phyloP scores from a whole-genome alignment of 2,797 vertebrate species.

The Cygnus olor region DNA sequence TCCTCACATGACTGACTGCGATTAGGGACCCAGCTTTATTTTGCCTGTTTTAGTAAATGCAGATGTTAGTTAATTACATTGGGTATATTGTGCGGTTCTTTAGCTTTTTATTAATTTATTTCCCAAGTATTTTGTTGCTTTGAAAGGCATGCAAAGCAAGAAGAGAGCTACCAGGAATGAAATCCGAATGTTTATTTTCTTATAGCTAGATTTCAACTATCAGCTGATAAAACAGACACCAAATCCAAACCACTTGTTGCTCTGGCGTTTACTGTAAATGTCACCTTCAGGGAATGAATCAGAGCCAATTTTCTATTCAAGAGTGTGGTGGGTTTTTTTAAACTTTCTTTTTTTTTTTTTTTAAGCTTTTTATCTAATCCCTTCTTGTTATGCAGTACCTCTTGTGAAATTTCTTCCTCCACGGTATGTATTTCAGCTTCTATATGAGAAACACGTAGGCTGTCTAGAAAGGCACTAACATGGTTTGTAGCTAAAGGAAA shows the following conservation, averaged over 20 bases:
- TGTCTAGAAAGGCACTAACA: not conserved
- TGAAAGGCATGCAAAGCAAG: slow-evolving; percentile 6
- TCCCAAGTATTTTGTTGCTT: slow-evolving; percentile 17
- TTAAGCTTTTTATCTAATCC: slow-evolving; percentile 6
- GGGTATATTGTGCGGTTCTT: not conserved
- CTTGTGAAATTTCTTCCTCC: not conserved
- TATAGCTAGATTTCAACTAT: slow-evolving; percentile 15
- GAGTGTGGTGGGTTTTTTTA: not conserved
- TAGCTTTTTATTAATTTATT: slow-evolving; percentile 20
- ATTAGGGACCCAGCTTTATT: slow-evolving; percentile 16
- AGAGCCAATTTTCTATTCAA: slow-evolving; percentile 22
- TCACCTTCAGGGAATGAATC: slow-evolving; percentile 41
- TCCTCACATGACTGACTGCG: not conserved
- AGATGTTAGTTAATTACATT: slow-evolving; percentile 29
- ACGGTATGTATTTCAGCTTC: not conserved
- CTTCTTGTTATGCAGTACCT: not conserved
- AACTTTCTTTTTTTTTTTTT: not conserved
- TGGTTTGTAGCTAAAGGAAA: not conserved
- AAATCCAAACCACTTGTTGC: slow-evolving; percentile 60
- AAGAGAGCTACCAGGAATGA: not conserved
- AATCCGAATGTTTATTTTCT: slow-evolving; percentile 40
- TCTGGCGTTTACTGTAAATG: not conserved
- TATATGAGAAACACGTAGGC: not conserved
- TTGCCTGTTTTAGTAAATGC: slow-evolving; percentile 18
- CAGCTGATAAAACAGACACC: slow-evolving; percentile 58